Evolutionary conservation across 2,113 vertebrate species (phyloP).

Genomic region (Macaca fascicularis): T2T-MFA8v1.1 NC_088393.1:54053001-54053500

Average conservation of each 20-base stretch:
- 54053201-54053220: conserved; percentile 77
- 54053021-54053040: neutral
- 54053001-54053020: neutral
- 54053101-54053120: conserved; percentile 21
- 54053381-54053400: conserved; percentile 71
- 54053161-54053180: conserved; percentile 66
- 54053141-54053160: conserved; percentile 67
- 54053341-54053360: conserved; percentile 76
- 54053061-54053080: neutral
- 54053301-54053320: conserved; percentile 77
- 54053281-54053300: conserved; percentile 62
- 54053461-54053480: conserved; percentile 71
- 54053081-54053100: conserved; percentile 48
- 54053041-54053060: neutral
- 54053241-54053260: conserved; percentile 78
- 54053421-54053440: conserved; percentile 75
- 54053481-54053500: conserved; percentile 57
- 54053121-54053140: conserved; percentile 7
- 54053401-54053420: conserved; percentile 76
- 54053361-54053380: conserved; percentile 78
- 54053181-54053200: conserved; percentile 65
- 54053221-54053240: conserved; percentile 58
- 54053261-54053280: conserved; percentile 33
- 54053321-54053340: conserved; percentile 81
- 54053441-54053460: conserved; percentile 76